These are phyloP conservation scores for Mallotus villosus DNA, from an alignment of 2,797 vertebrate species.

Conservation along the genomic window DNA sequence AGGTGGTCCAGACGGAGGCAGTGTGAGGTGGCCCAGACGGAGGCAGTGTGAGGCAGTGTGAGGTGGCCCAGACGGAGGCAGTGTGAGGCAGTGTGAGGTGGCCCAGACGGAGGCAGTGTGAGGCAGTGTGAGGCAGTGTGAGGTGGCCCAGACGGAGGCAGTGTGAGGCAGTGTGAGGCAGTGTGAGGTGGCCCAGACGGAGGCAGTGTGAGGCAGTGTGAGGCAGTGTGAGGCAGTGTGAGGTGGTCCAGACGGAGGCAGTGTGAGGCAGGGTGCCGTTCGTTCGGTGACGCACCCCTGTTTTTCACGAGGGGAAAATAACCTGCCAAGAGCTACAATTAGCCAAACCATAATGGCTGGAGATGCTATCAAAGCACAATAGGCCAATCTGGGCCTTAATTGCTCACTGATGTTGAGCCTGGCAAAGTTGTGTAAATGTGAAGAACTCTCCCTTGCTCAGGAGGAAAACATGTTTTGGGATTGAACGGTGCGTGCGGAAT, in stretches of 20 bases:
- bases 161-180: no score
- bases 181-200: no score
- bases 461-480: slow-evolving; percentile 47
- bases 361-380: slow-evolving; percentile 73
- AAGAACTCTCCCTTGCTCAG: slow-evolving; percentile 43
- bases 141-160: no score
- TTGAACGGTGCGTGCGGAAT: slow-evolving; percentile 42
- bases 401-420: slow-evolving; percentile 74
- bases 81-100: no score
- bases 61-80: no score
- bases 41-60: no score
- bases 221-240: slow-evolving; percentile 51
- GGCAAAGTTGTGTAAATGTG: slow-evolving; percentile 46
- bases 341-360: slow-evolving; percentile 68
- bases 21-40: no score
- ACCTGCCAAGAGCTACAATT: slow-evolving; percentile 72
- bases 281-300: slow-evolving; percentile 59
- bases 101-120: no score
- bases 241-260: no score
- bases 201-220: no score
- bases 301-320: slow-evolving; percentile 70
- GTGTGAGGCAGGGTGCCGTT: slow-evolving; percentile 65
- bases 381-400: slow-evolving; percentile 63
- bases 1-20: no score
- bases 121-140: no score